Evolutionary conservation across 2,888 invertebrate genomes (phyloP), one percentile per base, ranked within the genome.

Genomic region (Ichneumoninae sp.): DNA sequence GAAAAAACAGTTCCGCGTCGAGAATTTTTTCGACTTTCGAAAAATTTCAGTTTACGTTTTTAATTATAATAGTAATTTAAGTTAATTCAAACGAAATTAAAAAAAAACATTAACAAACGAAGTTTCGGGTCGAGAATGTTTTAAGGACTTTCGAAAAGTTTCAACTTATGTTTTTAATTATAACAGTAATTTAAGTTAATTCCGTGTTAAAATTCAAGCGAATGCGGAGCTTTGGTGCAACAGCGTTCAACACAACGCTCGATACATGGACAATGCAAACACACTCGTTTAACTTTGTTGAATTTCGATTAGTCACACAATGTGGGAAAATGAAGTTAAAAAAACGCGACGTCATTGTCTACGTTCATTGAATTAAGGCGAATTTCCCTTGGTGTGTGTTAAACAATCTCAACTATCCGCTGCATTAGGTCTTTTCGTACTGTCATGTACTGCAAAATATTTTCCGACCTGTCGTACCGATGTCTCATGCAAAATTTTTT

Each of bases 351-450:
- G 54, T 81, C 75, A 72, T 85, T 89, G 90, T 89, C 91, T 94
- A 94, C 94, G 95, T 94, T 94, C 96, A 97, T 96, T 97, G 97
- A 95, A 97, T 97, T 96, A 97, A 96, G 95, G 97, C 96, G 94
- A 96, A 96, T 95, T 96, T 96, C 96, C 97, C 97, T 96, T 97
- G 97, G 94, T 97, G 95, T 95, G 96, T 96, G 96, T 97, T 97
- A 97, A 98, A 98, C 97, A 97, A 97, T 96, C 97, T 96, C 97
- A 97, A 98, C 96, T 97, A 97, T 95, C 96, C 97, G 97, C 96
- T 97, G 97, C 95, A 97, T 97, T 96, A 97, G 96, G 96, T 98
- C 97, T 97, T 98, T 98, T 96, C 97, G 97, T 97, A 97, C 97
- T 97, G 97, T 94, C 96, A 40, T 10, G 40, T 40, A 40, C 40